phyloP scores from a whole-genome alignment of 2,113 vertebrate genomes.

The Myodes glareolus region DNA sequence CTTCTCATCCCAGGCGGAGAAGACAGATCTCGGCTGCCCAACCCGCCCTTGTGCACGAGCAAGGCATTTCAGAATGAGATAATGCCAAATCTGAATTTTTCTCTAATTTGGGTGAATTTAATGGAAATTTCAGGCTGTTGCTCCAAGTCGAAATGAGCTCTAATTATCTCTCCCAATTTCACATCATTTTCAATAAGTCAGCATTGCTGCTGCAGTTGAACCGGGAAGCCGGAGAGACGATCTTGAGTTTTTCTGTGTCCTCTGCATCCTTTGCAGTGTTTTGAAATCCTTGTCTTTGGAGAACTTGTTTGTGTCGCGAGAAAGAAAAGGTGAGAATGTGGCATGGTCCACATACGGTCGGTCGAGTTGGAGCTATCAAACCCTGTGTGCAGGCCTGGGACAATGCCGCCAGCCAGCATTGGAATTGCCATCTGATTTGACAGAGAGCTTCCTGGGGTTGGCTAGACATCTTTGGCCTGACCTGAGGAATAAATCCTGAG shows the following conservation, averaged over 20 bases:
- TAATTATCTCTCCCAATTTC: constrained; percentile 65
- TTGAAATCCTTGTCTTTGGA: constrained; percentile 56
- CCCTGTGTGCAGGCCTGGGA: constrained; percentile 32
- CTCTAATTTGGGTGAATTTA: constrained; percentile 52
- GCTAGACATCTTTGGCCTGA: constrained; percentile 62
- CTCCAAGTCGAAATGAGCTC: constrained; percentile 59
- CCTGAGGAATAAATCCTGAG: constrained; percentile 75
- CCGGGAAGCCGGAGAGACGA: constrained; percentile 28
- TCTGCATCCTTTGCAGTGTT: constrained; percentile 44
- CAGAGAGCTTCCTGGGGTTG: constrained; percentile 61
- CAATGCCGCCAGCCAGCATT: constrained; percentile 45
- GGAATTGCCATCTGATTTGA: constrained; percentile 69
- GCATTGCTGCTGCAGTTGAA: not conserved
- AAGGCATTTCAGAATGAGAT: constrained; percentile 12
- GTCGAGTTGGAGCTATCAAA: constrained; percentile 58
- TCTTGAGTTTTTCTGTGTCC: constrained; percentile 19
- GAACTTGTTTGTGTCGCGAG: constrained; percentile 57
- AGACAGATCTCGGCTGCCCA: not conserved
- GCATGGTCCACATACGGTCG: not conserved
- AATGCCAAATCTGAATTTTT: constrained; percentile 39
- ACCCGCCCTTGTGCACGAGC: not conserved
- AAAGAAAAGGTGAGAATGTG: constrained; percentile 1
- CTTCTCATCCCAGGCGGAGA: not conserved
- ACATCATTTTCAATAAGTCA: constrained; percentile 60
- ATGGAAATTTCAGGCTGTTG: constrained; percentile 50